Conservation (phyloP, 2,888 invertebrate species). For the Oxyscelio sp. region DNA sequence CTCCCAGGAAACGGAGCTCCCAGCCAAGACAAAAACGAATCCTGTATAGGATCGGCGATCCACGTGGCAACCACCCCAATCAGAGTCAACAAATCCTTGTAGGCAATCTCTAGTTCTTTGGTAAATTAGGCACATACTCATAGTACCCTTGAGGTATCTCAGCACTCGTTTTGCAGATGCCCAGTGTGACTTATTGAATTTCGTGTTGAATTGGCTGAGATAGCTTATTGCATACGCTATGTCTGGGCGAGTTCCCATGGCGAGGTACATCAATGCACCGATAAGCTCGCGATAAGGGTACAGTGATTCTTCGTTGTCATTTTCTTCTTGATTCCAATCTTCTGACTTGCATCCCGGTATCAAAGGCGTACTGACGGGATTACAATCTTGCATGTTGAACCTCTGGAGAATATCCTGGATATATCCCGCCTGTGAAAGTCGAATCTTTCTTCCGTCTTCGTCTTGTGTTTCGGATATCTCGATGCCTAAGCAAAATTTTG, state of each 20-base stretch:
- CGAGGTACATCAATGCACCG: conserved; percentile 74
- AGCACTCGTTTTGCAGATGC: not conserved
- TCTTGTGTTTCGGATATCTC: no score
- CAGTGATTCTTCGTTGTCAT: not conserved
- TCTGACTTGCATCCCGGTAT: not conserved
- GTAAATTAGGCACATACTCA: not conserved
- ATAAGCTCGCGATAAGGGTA: conserved; percentile 69
- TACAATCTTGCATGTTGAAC: conserved; percentile 70
- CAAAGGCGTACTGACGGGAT: conserved; percentile 65
- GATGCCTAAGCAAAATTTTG: no score
- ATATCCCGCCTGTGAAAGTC: conserved; percentile 50
- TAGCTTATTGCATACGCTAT: conserved; percentile 71
- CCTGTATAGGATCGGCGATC: no score
- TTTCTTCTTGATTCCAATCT: not conserved
- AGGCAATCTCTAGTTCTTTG: not conserved
- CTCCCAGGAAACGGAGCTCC: no score
- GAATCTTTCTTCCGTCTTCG: not conserved
- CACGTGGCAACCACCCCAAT: no score
- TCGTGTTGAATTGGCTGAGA: conserved; percentile 70
- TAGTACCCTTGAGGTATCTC: conserved; percentile 1
- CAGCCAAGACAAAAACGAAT: no score
- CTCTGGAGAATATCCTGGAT: conserved; percentile 60
- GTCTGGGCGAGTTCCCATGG: conserved; percentile 73
- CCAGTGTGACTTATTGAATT: not conserved
- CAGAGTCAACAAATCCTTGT: not conserved